Evolutionary conservation across 2,888 invertebrate genomes (phyloP), one percentile per base, ranked within the genome.

Genomic region (Drosophila testacea): DNA sequence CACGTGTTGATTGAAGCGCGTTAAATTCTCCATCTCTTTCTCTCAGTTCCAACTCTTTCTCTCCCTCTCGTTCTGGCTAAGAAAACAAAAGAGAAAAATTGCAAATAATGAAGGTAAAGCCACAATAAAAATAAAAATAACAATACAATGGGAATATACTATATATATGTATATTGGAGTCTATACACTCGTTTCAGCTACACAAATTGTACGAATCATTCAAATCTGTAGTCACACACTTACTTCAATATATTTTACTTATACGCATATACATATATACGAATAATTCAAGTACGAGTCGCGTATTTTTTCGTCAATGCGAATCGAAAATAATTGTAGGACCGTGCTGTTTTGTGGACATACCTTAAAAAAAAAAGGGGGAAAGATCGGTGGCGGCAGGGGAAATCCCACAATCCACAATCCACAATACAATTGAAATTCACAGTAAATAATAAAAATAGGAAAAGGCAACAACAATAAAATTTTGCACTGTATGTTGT

Each of bases 271-370:
- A 11, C 55, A 62, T 42, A 34, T 11, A 9, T 13, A 22, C 38
- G 68, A 64, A 56, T 47, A 56, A 69, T 80, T 83, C 81, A 81
- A 77, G 81, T 86, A 83, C 81, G 66, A 61, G 46, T 80, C 51
- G 76, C 70, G 75, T 66, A 69, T 54, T 74, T 79, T 85, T 84
- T 83, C 73, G 79, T 79, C 71, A 79, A 82, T 88, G 83, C 85
- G 72, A 83, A 78, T 78, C 78, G 64, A 86, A 85, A 78, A 78
- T 86, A 78, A 83, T 83, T 83, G 81, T 77, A 71, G 78, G 81
- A 69, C 83, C 81, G 60, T 70, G 69, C 59, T 30, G 57, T 67
- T 30, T 38, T 44, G 61, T 44, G 50, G 59, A 42, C 42, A 46
- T 42, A 44, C 13, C 27, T 27, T 30, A 30, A 16, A 64, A 36